Base-by-base conservation (phyloP, 2,797 vertebrate species). In the Neoniphon sammara region DNA sequence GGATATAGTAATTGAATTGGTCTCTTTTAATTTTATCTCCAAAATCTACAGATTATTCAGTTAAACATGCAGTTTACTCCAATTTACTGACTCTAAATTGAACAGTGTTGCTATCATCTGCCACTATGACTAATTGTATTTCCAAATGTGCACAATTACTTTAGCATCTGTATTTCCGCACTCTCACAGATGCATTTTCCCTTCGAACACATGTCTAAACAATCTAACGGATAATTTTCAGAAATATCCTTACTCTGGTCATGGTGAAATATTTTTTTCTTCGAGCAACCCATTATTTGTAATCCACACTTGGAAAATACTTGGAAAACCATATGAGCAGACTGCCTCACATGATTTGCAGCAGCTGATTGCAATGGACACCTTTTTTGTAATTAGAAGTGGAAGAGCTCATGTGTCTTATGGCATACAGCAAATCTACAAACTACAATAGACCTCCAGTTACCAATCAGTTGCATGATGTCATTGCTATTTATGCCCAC, bases 271-370 rank as follows among this genome's bases (percentile, higher is more conserved):
- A 2, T 34, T 34, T 8, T 44, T 81, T 80, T 80, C n/a, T 11
- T 50, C 6, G 15, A 17, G 47, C 20, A 50, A 77, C 77, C 50
- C 31, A 59, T 77, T 80, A 70, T 23, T 68, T 58, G 61, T 36
- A 67, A 82, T 79, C 20, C 17, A 23, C 36, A 68, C 82, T 81
- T 87, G 78, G 25, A 27, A 27, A 86, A 77, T 73, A 54, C n/a
- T 2, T 17, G 17, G 10, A 66, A 56, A 60, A 25, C 10, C n/a
- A 31, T 4, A 68, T 25, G 57, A 63, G 63, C 21, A 55, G 20
- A 21, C 10, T 36, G 5, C 15, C 25, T 39, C 30, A 49, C 5
- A 23, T 14, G 55, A 47, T 66, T 71, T 74, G 39, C 20, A 6
- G 54, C 21, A 75, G 57, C 72, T 66, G 50, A 44, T 20, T 50